Base-by-base conservation (phyloP, 2,113 vertebrate genomes). In the Morphnarchus princeps region DNA sequence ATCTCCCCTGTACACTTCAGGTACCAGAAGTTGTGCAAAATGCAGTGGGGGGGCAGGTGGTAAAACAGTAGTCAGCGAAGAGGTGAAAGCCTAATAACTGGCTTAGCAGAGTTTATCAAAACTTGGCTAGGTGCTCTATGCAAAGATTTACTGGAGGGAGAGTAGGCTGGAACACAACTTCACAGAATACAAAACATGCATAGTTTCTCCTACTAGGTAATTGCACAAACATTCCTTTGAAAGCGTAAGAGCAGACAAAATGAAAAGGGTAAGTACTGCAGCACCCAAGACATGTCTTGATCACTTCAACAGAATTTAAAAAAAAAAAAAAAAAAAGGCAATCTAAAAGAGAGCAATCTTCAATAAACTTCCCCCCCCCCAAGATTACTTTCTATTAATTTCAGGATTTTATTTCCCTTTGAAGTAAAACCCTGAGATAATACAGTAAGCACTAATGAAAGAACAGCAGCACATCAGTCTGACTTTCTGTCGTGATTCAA, bases 21-120 rank as follows among this genome's bases (percentile, higher is more conserved):
- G 40, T 78, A 91, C 47, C 55, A 71, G 40, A 89, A 74, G 38
- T 32, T 45, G 38, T n/a, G 20, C 36, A 57, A 89, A 85, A 85
- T 28, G 32, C 9, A 5, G 24, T 8, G 7, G 10, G 16, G 17
- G 21, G 25, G 28, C 31, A 78, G 47, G 59, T 74, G 47, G 55
- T 28, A 54, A 69, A 82, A 45, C 19, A 92, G 19, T 24, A 31
- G 29, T 67, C 21, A 62, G 31, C 8, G 14, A 79, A 76, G 47
- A 87, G 38, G 69, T 31, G 59, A 92, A 93, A 92, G 57, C 57
- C 85, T 76, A 92, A 26, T 47, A 93, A 96, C 25, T 50, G 28
- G 65, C 42, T 76, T 32, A 18, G 82, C 38, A 54, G n/a, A 72
- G 57, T 59, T 82, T 45, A 85, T 82, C 87, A 74, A 81, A 67